Evolutionary conservation across 2,888 invertebrate genomes (phyloP), one percentile per base, ranked within the genome.

Genomic region (Apomyelois bistriatella): DNA sequence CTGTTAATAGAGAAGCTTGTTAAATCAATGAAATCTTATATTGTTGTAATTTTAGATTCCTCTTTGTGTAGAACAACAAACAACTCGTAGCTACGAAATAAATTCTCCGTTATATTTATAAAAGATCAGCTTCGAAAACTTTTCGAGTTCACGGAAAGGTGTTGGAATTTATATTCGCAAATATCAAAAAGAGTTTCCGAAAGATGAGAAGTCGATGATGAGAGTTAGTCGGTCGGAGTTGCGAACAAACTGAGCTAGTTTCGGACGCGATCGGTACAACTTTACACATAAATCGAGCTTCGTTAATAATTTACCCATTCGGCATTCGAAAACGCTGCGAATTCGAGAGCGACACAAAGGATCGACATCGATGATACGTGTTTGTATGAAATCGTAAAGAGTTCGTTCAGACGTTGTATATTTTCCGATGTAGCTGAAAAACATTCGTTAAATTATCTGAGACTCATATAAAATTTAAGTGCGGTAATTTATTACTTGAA

Each of bases 201-300:
- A 59, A 64, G 64, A 70, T 63, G 66, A 66, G 68, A 64, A 61
- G 62, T 60, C 66, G 71, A 70, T 66, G 75, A 74, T 68, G 67
- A 66, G 61, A 64, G 64, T 60, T 63, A 28, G 57, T 56, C 58
- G 63, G 64, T 58, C 53, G 52, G 50, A 65, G 63, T 68, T 72
- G 37, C 53, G 53, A 66, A 72, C 70, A 71, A 76, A 74, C 72
- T 71, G 65, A 61, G 66, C 69, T 68, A 74, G 78, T 78, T 80
- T 73, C 60, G 69, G 73, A 74, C 72, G 65, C 68, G 70, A 72
- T 66, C 67, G 60, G 52, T 52, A 55, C 62, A 82, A 84, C 72
- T 84, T 84, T 76, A 47, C 71, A 71, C 79, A 83, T 84, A 82
- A 83, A 82, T 82, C 74, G 74, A 62, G 69, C 65, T 71, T 73